Evolutionary conservation across 2,113 vertebrate species (phyloP).

Genomic region (Pteronura brasiliensis): DNA sequence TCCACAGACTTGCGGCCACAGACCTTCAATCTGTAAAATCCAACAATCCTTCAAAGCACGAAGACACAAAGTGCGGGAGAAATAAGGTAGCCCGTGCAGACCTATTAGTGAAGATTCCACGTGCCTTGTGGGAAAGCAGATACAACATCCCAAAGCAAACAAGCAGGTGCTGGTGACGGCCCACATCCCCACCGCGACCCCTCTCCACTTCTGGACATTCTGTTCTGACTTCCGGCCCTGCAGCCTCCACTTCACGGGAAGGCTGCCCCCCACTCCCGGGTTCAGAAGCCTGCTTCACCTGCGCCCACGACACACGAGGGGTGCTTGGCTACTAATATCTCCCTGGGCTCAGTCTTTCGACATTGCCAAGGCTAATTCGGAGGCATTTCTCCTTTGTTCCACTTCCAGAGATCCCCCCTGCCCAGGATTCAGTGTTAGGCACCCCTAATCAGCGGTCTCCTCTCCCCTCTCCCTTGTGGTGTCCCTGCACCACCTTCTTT

Average conservation of each 20-base stretch:
- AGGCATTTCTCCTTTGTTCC: not conserved
- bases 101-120: accelerated
- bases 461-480: too few species aligned
- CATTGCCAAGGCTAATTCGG: not conserved
- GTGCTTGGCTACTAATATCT: not conserved
- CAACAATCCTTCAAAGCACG: not conserved
- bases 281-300: not conserved
- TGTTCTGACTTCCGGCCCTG: not conserved
- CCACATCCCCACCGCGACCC: not conserved
- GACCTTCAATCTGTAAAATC: not conserved
- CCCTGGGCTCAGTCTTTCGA: not conserved
- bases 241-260: not conserved
- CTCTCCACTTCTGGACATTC: too few species aligned
- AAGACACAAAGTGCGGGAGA: not conserved
- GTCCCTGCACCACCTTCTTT: not conserved
- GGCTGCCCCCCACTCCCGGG: too few species aligned
- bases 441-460: not conserved
- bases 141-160: not conserved
- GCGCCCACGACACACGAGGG: not conserved
- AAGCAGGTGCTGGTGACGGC: accelerated
- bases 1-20: not conserved
- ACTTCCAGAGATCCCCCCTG: too few species aligned
- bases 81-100: not conserved
- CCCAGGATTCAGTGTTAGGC: not conserved
- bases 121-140: not conserved